Evolutionary conservation across 1,140 invertebrate genomes (phyloP).

Genomic region (Pygmarrhopalites habei): DNA sequence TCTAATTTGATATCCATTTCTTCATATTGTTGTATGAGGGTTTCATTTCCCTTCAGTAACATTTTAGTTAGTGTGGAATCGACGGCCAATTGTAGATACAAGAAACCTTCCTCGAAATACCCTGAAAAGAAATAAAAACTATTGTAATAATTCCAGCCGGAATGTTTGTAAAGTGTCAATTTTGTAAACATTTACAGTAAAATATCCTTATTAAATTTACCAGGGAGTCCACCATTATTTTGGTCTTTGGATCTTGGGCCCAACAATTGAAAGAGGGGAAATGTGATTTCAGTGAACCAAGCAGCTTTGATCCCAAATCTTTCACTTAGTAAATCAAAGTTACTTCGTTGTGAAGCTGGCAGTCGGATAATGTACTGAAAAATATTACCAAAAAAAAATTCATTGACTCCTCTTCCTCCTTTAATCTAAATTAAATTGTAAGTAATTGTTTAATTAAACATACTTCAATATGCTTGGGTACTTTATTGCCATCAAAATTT

Average conservation of each 20-base stretch:
- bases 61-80: conserved; percentile 51
- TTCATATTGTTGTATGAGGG: conserved; percentile 35
- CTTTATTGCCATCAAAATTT: not conserved
- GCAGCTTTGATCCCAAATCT: conserved; percentile 42
- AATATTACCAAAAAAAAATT: not conserved
- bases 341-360: conserved; percentile 53
- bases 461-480: conserved; percentile 7
- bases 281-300: conserved; percentile 62
- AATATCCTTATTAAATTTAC: no score
- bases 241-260: conserved; percentile 55
- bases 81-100: conserved; percentile 59
- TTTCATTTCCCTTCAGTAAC: conserved; percentile 43
- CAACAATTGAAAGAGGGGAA: conserved; percentile 58
- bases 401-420: not conserved
- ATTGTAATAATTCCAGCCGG: no score
- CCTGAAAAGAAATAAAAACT: conserved; percentile 52
- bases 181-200: no score
- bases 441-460: not conserved
- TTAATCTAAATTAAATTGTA: not conserved
- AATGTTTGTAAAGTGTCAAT: no score
- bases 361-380: conserved; percentile 52
- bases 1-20: conserved; percentile 45
- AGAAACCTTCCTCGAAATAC: conserved; percentile 61
- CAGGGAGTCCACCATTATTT: conserved; percentile 55
- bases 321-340: conserved; percentile 43